These are phyloP conservation scores for Theocolax elegans DNA, from an alignment of 1,140 invertebrate species.

Conservation along the genomic window DNA sequence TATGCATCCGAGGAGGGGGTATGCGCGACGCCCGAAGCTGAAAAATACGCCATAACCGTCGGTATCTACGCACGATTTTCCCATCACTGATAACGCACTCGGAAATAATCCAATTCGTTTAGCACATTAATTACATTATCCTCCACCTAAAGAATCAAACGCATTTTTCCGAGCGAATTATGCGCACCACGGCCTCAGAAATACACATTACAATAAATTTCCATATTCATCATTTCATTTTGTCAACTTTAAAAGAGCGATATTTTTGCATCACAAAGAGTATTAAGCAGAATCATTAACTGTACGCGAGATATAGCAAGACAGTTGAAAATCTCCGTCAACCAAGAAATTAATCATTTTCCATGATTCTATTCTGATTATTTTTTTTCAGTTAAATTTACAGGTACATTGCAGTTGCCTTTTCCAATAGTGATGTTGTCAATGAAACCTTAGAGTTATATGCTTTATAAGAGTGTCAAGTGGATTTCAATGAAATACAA, in stretches of 20 bases:
- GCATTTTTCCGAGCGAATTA: not conserved
- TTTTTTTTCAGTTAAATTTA: too few species aligned
- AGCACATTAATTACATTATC: not conserved
- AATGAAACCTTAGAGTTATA: too few species aligned
- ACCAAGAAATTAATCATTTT: too few species aligned
- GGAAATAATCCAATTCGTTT: slow-evolving; percentile 21
- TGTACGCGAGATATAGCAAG: too few species aligned
- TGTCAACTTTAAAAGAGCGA: not conserved
- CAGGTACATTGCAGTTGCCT: too few species aligned
- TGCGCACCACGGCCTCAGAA: not conserved
- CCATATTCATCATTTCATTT: not conserved
- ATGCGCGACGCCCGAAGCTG: too few species aligned
- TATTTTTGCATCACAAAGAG: not conserved
- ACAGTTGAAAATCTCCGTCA: not conserved
- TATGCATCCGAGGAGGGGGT: too few species aligned
- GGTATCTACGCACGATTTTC: not conserved
- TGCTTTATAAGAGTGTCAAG: too few species aligned
- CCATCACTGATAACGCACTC: slow-evolving; percentile 4
- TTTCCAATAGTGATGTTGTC: too few species aligned
- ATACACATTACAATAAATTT: not conserved
- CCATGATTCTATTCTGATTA: too few species aligned
- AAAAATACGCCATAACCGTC: not conserved
- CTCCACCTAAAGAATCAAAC: not conserved
- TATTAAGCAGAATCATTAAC: not conserved
- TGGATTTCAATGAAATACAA: too few species aligned